These are phyloP conservation scores for Neodontobutis hainanensis DNA, from an alignment of 2,113 vertebrate genomes.

Conservation along the genomic window DNA sequence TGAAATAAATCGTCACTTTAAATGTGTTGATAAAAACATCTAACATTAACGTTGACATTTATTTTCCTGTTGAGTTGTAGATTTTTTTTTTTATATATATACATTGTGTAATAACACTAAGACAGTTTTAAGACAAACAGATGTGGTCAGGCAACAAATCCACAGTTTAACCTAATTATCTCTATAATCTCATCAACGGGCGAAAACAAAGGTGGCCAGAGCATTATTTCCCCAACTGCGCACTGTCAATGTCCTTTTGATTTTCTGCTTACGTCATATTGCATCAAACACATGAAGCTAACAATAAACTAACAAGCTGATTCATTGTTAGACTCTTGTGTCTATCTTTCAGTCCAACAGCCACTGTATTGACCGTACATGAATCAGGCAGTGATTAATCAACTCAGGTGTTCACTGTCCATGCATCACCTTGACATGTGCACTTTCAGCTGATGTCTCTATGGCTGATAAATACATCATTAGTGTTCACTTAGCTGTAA, in stretches of 20 bases:
- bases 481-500: slow-evolving; percentile 13
- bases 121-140: not conserved
- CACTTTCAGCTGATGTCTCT: slow-evolving; percentile 13
- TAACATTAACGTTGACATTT: no score
- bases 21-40: no score
- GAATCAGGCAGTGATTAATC: slow-evolving; percentile 33
- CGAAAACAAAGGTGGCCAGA: not conserved
- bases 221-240: slow-evolving; percentile 13
- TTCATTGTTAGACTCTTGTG: not conserved
- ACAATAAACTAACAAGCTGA: no score
- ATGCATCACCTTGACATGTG: slow-evolving; percentile 29
- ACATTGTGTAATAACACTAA: no score
- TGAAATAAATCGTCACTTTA: not conserved
- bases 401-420: slow-evolving; percentile 14
- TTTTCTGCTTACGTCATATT: not conserved
- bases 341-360: slow-evolving; percentile 12
- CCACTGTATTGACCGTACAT: slow-evolving; percentile 12
- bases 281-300: not conserved
- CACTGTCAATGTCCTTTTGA: not conserved
- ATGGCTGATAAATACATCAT: slow-evolving; percentile 18
- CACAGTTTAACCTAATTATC: slow-evolving; percentile 23
- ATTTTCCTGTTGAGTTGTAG: no score
- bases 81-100: no score
- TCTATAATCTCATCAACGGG: slow-evolving; percentile 16
- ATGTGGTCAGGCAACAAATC: slow-evolving; percentile 23